Evolutionary conservation across 2,888 invertebrate species (phyloP), one percentile per base, ranked within the genome.

Genomic region (Drosophila antonietae): DNA sequence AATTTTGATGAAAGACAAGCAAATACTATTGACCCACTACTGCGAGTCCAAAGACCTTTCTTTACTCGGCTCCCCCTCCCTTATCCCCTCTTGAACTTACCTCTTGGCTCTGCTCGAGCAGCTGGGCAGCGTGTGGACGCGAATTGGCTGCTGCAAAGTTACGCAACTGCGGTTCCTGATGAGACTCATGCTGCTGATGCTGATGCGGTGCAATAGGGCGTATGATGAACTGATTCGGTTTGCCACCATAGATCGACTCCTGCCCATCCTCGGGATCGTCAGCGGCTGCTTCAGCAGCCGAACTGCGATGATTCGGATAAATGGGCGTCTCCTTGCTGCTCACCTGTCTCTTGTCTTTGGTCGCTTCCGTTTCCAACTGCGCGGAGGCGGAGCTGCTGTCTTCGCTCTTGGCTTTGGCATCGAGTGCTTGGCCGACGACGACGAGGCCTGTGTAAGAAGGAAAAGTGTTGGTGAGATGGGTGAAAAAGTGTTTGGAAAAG

Each of bases 41-140:
- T 20, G 18, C 18, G 15, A 52, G 3, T 12, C n/a, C 39, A 31
- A 10, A 23, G 18, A 56, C 23, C 60, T 43, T 47, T 33, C 8
- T 39, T 20, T 9, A 28, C 28, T 28, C 6, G 28, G 28, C 28
- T 28, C 1, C 1, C 39, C 14, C 10, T 31, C 12, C 1, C 14
- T 3, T 28, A 6, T 5, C 18, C 12, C 33, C 49, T 1, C n/a
- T 12, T 51, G 18, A 18, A 33, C 90, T 91, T 75, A 92, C 92
- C 92, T 92, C 92, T 73, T 91, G 92, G 74, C 92, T 92, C 73
- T 92, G 92, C 73, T 92, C 92, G 78, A 92, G 82, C 74, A 91
- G 73, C 61, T 91, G 91, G 43, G 88, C 88, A 41, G 90, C 90
- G 68, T 92, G 92, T 67, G 92, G 92, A 56, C 92, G 85, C 53